Conservation (phyloP, 53 echinoderm and acorn worm species). For the Holothuria leucospilota region DNA sequence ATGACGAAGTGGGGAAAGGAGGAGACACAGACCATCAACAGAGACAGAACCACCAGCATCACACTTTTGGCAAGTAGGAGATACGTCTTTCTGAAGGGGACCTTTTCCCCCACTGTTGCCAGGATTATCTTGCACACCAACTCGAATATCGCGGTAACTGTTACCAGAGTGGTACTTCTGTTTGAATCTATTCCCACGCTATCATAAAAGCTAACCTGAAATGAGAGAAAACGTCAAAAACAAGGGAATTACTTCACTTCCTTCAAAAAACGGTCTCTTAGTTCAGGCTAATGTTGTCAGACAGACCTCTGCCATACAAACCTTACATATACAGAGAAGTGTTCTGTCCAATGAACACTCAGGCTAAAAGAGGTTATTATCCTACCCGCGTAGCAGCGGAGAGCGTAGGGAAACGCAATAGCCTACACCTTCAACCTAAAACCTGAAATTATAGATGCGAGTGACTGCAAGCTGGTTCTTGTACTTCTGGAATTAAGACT, state of each 20-base stretch:
- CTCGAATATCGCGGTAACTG: neutral
- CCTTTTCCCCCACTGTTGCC: neutral
- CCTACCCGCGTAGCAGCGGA: too few species aligned
- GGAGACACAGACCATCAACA: constrained; percentile 11
- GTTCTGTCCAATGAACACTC: too few species aligned
- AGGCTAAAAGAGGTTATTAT: too few species aligned
- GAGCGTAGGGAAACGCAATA: too few species aligned
- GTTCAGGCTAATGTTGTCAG: too few species aligned
- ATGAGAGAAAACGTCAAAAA: neutral
- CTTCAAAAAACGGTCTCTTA: too few species aligned
- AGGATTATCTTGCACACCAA: neutral
- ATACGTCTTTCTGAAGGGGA: constrained; percentile 22
- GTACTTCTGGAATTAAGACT: too few species aligned
- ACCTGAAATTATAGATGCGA: too few species aligned
- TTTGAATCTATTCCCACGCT: constrained; percentile 21
- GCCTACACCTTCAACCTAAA: too few species aligned
- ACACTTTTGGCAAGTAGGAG: constrained; percentile 9
- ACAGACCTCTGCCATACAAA: too few species aligned
- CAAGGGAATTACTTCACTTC: neutral
- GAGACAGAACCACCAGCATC: neutral
- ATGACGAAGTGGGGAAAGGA: constrained; percentile 15
- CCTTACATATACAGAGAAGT: too few species aligned
- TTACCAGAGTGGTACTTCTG: neutral
- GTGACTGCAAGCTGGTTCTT: too few species aligned
- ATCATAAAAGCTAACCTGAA: constrained; percentile 27